These are phyloP conservation scores for Psilanteris sp. DNA, from an alignment of 1,140 invertebrate species.

Conservation along the genomic window DNA sequence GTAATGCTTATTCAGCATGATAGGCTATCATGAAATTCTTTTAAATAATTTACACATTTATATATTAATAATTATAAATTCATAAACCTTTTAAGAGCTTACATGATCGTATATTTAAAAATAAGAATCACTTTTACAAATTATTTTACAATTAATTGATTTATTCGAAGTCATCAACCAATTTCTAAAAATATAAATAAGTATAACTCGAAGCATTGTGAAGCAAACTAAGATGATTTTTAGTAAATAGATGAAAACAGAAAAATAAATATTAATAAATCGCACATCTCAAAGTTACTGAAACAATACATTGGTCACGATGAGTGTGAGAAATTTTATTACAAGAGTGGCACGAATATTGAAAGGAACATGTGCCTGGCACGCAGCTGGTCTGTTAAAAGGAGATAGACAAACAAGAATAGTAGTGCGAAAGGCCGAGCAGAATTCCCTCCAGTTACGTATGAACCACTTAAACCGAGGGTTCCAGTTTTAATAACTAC, in stretches of 20 bases:
- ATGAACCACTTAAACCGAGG: slow-evolving; percentile 30
- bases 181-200: too few species aligned
- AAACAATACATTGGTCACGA: slow-evolving; percentile 10
- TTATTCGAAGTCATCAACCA: too few species aligned
- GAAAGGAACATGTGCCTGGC: slow-evolving; percentile 54
- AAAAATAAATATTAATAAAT: slow-evolving; percentile 1
- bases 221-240: too few species aligned
- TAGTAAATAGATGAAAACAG: too few species aligned
- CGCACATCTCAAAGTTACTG: background rate
- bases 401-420: slow-evolving; percentile 18
- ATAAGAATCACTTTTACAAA: too few species aligned
- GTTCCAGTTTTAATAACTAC: slow-evolving; percentile 30
- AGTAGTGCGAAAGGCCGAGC: slow-evolving; percentile 23
- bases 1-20: slow-evolving; percentile 14
- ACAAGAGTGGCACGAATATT: slow-evolving; percentile 30
- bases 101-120: too few species aligned
- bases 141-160: too few species aligned
- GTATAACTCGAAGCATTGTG: too few species aligned
- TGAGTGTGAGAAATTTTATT: slow-evolving; percentile 26
- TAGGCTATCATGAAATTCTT: too few species aligned
- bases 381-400: slow-evolving; percentile 19
- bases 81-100: too few species aligned
- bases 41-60: background rate
- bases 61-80: too few species aligned
- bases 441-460: slow-evolving; percentile 50